Conservation (phyloP, 2,113 vertebrate species). For the Lepidothrix coronata region DNA sequence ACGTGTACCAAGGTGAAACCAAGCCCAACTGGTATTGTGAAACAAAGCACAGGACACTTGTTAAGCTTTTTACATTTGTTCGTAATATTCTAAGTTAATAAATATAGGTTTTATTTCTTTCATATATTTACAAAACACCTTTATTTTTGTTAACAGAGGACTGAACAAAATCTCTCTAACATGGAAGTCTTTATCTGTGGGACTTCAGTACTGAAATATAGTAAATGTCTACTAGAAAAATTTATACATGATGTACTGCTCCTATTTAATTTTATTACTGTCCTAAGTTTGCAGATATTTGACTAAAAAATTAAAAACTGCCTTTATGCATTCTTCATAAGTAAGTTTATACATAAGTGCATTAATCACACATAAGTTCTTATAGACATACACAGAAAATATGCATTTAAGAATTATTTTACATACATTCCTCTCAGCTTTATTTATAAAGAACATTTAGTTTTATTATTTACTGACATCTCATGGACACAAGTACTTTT, state of each 20-base stretch:
- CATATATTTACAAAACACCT: background rate
- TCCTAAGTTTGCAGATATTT: background rate
- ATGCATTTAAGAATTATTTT: background rate
- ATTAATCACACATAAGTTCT: background rate
- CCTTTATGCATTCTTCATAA: background rate
- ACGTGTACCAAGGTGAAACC: background rate
- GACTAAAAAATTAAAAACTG: background rate
- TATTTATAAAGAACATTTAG: background rate
- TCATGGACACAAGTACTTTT: background rate
- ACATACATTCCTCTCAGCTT: background rate
- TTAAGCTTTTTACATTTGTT: background rate
- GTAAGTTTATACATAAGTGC: too few species aligned
- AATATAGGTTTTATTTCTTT: background rate
- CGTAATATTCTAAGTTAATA: background rate
- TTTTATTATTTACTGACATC: background rate
- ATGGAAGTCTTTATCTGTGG: background rate
- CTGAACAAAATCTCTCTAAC: background rate
- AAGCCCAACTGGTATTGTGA: background rate
- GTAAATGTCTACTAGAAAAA: background rate
- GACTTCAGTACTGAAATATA: background rate
- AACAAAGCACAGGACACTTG: background rate
- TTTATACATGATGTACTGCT: background rate
- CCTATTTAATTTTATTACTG: background rate
- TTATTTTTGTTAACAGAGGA: background rate
- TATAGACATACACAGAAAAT: background rate